Evolutionary conservation across 1,140 invertebrate species (phyloP), one percentile per base, ranked within the genome.

Genomic region (Sarcophaga bullata): DNA sequence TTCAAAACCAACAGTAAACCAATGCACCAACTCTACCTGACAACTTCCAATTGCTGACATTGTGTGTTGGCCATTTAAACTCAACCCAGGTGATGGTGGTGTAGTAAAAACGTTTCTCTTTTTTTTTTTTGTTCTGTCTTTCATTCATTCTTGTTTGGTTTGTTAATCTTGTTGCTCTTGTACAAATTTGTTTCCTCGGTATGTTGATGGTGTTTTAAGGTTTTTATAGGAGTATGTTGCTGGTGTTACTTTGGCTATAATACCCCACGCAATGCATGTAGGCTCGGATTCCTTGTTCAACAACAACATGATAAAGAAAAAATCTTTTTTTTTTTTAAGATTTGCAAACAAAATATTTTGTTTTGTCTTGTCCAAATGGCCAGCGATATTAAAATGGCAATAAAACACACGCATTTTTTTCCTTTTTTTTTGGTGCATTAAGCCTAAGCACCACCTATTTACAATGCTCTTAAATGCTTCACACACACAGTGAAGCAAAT

Each of bases 241-340:
- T 76, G 37, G 19, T 80, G 80, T 80, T 80, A 46, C 3, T 37
- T 37, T 17, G 73, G 46, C 47, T 48, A 68, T 58, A 19, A 76
- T 76, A 80, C 80, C 80, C 80, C 80, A 80, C 80, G 80, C 80
- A 81, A 58, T 49, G 9, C 17, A 76, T 76, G 73, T 76, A 49
- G 46, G 48, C 19, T 25, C n/a, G 17, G 1, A 37, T 17, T 25
- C 62, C 62, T 68, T 68, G n/a, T 19, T 10, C 17, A 68, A 68
- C 54, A 6, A 25, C 7, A 68, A 68, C 62, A 58, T n/a, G 15
- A 15, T 19, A 68, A 68, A 25, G 17, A 25, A 68, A n/a, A 68
- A 68, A 68, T 68, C 62, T 68, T n/a, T 68, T 19, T n/a, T 37
- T 37, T 37, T 37, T 37, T 19, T n/a, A 68, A 68, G 3, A n/a